phyloP scores from a whole-genome alignment of 2,797 vertebrate species.

The Onychomys leucogaster region DNA sequence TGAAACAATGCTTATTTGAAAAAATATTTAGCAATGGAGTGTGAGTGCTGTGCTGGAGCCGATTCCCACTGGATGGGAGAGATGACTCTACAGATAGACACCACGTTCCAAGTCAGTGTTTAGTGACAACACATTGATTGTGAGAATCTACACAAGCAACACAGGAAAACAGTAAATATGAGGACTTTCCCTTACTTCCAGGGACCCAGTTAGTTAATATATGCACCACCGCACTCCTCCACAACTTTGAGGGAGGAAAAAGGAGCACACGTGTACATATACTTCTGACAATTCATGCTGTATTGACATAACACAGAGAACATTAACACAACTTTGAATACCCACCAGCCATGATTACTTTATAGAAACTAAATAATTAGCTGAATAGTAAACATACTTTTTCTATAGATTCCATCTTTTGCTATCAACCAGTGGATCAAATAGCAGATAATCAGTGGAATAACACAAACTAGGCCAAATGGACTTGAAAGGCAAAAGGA shows the following conservation, averaged over 20 bases:
- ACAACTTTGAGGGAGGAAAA: not conserved
- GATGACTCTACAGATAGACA: not conserved
- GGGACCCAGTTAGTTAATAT: not conserved
- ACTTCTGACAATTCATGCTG: not conserved
- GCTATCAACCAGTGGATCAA: not conserved
- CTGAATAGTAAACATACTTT: not conserved
- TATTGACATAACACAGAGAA: slow-evolving; percentile 5
- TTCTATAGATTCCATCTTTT: not conserved
- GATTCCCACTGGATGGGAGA: not conserved
- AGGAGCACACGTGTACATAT: not conserved
- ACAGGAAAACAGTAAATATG: not conserved
- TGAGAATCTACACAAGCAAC: slow-evolving; percentile 7
- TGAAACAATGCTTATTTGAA: not conserved
- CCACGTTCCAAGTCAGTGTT: not conserved
- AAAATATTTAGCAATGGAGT: not conserved
- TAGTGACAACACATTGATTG: not conserved
- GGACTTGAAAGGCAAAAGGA: not conserved
- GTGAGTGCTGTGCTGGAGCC: not conserved
- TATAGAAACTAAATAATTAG: slow-evolving; percentile 36
- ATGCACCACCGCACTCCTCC: not conserved
- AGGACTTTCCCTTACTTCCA: not conserved
- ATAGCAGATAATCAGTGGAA: not conserved
- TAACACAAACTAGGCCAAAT: not conserved
- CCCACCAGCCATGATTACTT: not conserved
- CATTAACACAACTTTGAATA: not conserved